Evolutionary conservation across 1,140 invertebrate species (phyloP), one percentile per base, ranked within the genome.

Genomic region (Melitaea cinxia): DNA sequence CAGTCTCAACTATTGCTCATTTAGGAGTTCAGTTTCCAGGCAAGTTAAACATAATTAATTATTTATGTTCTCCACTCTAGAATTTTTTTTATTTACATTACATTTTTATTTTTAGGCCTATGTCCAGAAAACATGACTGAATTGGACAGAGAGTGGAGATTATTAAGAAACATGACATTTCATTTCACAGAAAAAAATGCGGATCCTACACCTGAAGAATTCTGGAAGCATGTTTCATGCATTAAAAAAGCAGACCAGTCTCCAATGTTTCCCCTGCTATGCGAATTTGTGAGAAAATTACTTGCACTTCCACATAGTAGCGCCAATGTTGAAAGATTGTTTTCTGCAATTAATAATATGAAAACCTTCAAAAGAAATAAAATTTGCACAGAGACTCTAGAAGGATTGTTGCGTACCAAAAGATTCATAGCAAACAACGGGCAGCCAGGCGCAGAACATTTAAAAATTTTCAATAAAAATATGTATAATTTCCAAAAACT

Each of bases 221-320:
- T 67, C 49, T 67, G 57, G 65, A 24, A 52, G 28, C 56, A 67
- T 37, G 37, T 67, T 67, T 60, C 65, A 55, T 55, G 56, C 60
- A 56, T 65, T 14, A 56, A 52, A 58, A 60, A 52, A 62, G 63
- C 23, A 21, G 65, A 65, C 28, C 35, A 4, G n/a, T 70, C 49
- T 59, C 49, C 26, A 57, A 65, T 68, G 58, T 64, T 58, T 59
- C 65, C 65, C 14, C 45, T 62, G 28, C 12, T 62, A 39, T 4
- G 47, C 12, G 30, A 65, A 65, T 70, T 65, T 59, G 30, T 50
- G 15, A 14, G 39, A 57, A 57, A 65, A 23, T 57, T 64, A 57
- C 39, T 57, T 50, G n/a, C 28, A 50, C 52, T 65, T 19, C 62
- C 54, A 42, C 54, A 57, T 39, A 52, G 62, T 15, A 65, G 42